Evolutionary conservation across 2,888 invertebrate species (phyloP).

Genomic region (Scotopteryx bipunctaria): DNA sequence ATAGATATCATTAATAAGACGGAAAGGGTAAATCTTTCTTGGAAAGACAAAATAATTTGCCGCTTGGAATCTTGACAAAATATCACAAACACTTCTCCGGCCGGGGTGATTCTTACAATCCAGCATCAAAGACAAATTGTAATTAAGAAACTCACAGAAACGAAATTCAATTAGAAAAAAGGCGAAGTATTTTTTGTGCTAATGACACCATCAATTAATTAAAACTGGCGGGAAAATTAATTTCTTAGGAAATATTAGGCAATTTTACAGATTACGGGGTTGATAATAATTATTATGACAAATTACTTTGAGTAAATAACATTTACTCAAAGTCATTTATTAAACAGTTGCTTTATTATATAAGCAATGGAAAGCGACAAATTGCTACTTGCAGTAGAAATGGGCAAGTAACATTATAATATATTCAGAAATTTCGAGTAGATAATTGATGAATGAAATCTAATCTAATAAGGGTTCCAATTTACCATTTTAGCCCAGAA

Average conservation of each 20-base stretch:
- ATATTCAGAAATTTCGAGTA: no score
- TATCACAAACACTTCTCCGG: not conserved
- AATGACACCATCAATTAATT: conserved; percentile 21
- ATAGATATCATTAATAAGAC: no score
- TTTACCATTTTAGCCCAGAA: no score
- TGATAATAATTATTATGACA: not conserved
- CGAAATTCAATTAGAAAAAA: conserved; percentile 11
- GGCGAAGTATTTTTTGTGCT: conserved; percentile 16
- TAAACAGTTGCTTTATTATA: no score
- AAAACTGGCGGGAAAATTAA: conserved; percentile 9
- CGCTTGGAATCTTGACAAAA: not conserved
- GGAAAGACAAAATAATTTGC: not conserved
- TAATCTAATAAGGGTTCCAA: no score
- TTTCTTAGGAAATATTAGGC: conserved; percentile 4
- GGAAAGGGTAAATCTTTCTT: no score
- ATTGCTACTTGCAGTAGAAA: no score
- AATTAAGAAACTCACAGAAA: conserved; percentile 11
- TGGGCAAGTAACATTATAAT: no score
- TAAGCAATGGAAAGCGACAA: no score
- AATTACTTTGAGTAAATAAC: not conserved
- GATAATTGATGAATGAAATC: no score
- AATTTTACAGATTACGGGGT: not conserved
- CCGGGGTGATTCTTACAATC: not conserved
- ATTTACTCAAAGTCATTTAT: no score
- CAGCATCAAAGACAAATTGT: conserved; percentile 13